These are phyloP conservation scores for Drosophila formosana DNA, from an alignment of 2,888 invertebrate genomes.

Conservation along the genomic window DNA sequence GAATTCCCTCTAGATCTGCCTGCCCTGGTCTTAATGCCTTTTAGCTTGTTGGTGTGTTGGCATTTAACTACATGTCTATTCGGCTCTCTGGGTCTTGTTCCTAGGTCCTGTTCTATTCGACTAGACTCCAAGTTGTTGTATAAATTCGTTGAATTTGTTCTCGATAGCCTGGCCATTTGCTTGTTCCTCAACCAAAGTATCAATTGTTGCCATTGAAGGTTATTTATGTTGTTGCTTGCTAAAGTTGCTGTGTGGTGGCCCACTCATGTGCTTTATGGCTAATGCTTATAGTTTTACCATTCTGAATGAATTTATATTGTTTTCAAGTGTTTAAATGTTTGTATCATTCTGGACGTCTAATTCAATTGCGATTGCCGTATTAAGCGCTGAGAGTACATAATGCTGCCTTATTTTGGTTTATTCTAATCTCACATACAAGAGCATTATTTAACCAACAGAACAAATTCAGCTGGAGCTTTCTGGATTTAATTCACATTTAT, in stretches of 20 bases:
- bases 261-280: slow-evolving; percentile 56
- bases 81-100: slow-evolving; percentile 28
- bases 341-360: slow-evolving; percentile 45
- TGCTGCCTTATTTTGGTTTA: background rate
- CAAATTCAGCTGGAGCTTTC: slow-evolving; percentile 9
- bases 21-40: slow-evolving; percentile 21
- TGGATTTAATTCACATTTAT: background rate
- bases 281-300: slow-evolving; percentile 62
- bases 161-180: slow-evolving; percentile 41
- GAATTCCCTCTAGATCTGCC: slow-evolving; percentile 59
- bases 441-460: background rate
- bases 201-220: slow-evolving; percentile 70
- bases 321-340: slow-evolving; percentile 69
- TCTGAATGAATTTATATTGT: slow-evolving; percentile 76
- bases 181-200: slow-evolving; percentile 59
- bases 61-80: slow-evolving; percentile 60
- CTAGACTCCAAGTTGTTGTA: slow-evolving; percentile 25
- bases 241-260: slow-evolving; percentile 27
- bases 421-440: slow-evolving; percentile 6
- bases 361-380: slow-evolving; percentile 27
- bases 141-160: slow-evolving; percentile 66
- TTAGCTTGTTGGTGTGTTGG: slow-evolving; percentile 44
- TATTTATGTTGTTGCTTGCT: slow-evolving; percentile 63
- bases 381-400: background rate
- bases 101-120: slow-evolving; percentile 12